Conservation (phyloP, 1,140 invertebrate species). For the Apis florea region DNA sequence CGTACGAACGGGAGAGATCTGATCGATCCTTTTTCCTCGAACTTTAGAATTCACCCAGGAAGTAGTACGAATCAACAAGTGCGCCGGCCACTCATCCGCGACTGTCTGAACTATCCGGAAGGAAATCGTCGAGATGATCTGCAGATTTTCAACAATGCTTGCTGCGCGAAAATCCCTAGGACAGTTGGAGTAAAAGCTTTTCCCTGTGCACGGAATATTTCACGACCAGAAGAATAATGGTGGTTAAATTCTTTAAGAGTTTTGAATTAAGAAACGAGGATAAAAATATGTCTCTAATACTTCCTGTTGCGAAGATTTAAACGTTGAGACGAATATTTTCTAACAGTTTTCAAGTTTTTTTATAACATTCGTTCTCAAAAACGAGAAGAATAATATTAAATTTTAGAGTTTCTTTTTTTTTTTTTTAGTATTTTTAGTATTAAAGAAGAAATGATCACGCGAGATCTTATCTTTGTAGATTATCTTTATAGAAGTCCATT, state of each 20-base stretch:
- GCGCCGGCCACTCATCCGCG: constrained; percentile 1
- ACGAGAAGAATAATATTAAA: too few species aligned
- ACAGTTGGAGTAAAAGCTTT: background rate
- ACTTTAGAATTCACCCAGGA: constrained; percentile 16
- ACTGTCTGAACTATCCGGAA: constrained; percentile 25
- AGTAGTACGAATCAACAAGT: constrained; percentile 56
- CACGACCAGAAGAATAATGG: background rate
- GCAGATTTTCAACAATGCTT: constrained; percentile 17
- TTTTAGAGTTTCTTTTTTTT: background rate
- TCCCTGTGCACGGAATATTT: background rate
- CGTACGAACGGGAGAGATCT: constrained; percentile 4
- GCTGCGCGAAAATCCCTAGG: background rate
- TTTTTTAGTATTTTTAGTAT: background rate
- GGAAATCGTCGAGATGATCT: constrained; percentile 20
- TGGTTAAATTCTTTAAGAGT: background rate
- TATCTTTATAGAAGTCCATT: constrained; percentile 50
- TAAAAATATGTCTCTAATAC: background rate
- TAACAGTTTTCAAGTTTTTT: too few species aligned
- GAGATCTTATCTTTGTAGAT: background rate
- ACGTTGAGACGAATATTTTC: background rate
- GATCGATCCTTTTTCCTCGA: constrained; percentile 29
- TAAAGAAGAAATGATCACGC: background rate
- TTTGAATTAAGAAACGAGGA: background rate
- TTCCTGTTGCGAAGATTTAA: background rate
- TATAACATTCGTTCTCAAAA: background rate